Base-by-base conservation (phyloP, 2,888 invertebrate species). In the Alloscopus bannaensis region DNA sequence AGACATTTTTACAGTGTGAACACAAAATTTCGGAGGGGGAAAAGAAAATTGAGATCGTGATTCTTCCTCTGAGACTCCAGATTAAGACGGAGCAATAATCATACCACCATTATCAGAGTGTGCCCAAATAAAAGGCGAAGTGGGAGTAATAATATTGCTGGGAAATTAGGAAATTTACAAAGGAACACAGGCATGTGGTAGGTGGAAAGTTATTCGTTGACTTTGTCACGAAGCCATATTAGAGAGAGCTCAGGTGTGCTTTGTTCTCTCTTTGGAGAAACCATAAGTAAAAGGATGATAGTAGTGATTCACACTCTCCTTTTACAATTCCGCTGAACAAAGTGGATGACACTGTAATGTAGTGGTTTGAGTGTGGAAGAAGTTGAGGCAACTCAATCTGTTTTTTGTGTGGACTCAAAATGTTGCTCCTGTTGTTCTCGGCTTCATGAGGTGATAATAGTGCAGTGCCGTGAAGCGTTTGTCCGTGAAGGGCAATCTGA, bases 391-490 rank as follows among this genome's bases (percentile, higher is more conserved):
- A 45, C 45, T 4, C 45, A 45, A 45, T 16, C 18, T 45, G 45
- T n/a, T 11, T 11, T 45, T 16, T 16, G 45, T 45, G 13, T n/a
- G n/a, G 45, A 45, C 8, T 45, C n/a, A 16, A 45, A 45, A 16
- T 16, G 45, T n/a, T 11, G 4, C 8, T 45, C 45, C 18, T 45
- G 13, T 45, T 62, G 47, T 29, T 50, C 47, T 57, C 55, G 36
- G 29, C 20, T 29, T 65, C 62, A 70, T 50, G 50, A 81, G 80
- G 80, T 82, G 82, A 84, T 83, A 84, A 83, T 81, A 81, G 77
- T 78, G 70, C 42, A 80, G 80, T 83, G 80, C 76, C 75, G 77
- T 80, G 75, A 75, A 78, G 64, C 77, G 79, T 76, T 78, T 76
- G 60, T 66, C 76, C 81, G 71, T 81, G 76, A 68, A 77, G 71